A percentile compares a stretch with the other conserved stretches of the same genome.
Evolutionary conservation across 2,113 vertebrate species (phyloP).

Genomic region (Corythoichthys intestinalis): DNA sequence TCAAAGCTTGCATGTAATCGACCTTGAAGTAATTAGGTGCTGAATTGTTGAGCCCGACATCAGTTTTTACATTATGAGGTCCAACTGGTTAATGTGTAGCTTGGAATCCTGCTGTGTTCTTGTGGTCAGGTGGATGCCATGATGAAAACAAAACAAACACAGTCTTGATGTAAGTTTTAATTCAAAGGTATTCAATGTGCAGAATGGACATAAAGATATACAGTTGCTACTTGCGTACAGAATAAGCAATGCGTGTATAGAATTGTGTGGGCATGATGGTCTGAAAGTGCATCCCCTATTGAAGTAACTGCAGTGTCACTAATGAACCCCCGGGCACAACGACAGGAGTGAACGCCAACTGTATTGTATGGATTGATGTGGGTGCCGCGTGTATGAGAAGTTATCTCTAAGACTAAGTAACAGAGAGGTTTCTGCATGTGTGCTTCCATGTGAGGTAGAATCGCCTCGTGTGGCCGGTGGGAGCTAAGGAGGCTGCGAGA

Average conservation of each 20-base stretch:
- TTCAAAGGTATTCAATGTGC: conserved; percentile 27
- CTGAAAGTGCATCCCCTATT: conserved; percentile 46
- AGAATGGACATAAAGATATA: background rate
- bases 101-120: background rate
- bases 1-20: conserved; percentile 61
- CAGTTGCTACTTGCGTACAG: conserved; percentile 12
- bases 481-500: conserved; percentile 50
- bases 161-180: conserved; percentile 35
- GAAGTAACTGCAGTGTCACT: conserved; percentile 59
- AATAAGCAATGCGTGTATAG: conserved; percentile 21
- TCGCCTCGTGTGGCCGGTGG: conserved; percentile 49
- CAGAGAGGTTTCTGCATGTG: conserved; percentile 17
- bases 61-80: conserved; percentile 26
- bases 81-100: conserved; percentile 17
- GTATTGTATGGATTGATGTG: conserved; percentile 19
- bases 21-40: conserved; percentile 61
- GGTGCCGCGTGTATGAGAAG: background rate
- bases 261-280: conserved; percentile 12
- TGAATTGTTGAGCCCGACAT: conserved; percentile 52
- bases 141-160: conserved; percentile 17
- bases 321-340: conserved; percentile 61
- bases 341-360: conserved; percentile 28
- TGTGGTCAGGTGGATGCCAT: conserved; percentile 21
- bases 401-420: background rate
- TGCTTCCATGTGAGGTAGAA: conserved; percentile 17